Evolutionary conservation across 2,113 vertebrate genomes (phyloP), one percentile per base, ranked within the genome.

Genomic region (Lipophrys pholis): DNA sequence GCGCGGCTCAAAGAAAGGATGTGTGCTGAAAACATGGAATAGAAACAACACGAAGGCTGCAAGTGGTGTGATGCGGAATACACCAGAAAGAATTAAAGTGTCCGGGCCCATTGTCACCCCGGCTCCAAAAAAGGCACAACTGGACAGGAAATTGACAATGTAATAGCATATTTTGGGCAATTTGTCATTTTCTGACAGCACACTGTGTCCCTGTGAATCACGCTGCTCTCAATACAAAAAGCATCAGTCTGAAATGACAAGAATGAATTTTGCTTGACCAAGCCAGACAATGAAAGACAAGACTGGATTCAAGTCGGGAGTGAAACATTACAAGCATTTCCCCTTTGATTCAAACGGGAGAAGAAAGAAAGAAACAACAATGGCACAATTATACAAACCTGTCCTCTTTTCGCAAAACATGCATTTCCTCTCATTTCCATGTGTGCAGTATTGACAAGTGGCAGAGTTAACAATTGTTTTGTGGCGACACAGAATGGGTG

Each of bases 91-190:
- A 69, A 82, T 82, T 64, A 74, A 76, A 79, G 69, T 73, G 49
- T 58, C 57, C 63, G 12, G 42, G 15, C 16, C 57, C 35, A 76
- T 74, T 84, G 80, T 78, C 67, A 46, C 35, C 42, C 38, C 3
- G 2, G 59, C 59, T 59, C 0, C 3, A 45, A 45, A 45, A 12
- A 69, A 30, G 21, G 50, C 64, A 58, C 21, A 16, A 62, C 46
- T 38, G 35, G 46, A 58, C 72, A 81, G 80, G 80, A 88, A 82
- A 87, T 73, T 83, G 80, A 82, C 76, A 81, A 58, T 15, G 67
- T 66, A 80, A 85, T 68, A 76, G 59, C 56, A 80, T 62, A 76
- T 79, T 71, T 74, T 40, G n/a, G 38, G 40, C 35, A 76, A 74
- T 80, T 72, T 79, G 52, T 77, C 81, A 82, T 76, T 83, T 81